Evolutionary conservation across 2,797 vertebrate species (phyloP).

Genomic region (Tarsius wallacei): DNA sequence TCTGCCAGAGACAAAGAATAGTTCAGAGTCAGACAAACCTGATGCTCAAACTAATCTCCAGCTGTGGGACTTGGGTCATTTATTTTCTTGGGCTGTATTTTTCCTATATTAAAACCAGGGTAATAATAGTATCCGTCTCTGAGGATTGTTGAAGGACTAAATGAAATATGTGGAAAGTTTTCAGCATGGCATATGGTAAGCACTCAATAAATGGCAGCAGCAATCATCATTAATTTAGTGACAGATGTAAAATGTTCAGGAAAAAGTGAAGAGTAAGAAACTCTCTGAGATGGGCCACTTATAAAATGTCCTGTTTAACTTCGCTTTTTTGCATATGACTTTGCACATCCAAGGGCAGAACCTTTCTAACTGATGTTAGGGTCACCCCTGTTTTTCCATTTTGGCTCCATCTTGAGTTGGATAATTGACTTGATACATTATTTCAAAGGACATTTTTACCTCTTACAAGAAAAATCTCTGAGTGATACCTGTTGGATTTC

Average conservation of each 20-base stretch:
- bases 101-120: background rate
- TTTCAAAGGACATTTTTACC: background rate
- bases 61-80: background rate
- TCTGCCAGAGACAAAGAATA: background rate
- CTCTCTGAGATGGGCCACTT: background rate
- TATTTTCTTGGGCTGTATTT: background rate
- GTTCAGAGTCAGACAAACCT: background rate
- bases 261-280: background rate
- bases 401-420: background rate
- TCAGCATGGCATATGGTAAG: background rate
- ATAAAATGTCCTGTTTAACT: background rate
- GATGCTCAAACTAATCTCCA: background rate
- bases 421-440: background rate
- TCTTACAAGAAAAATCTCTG: background rate
- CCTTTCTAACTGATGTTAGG: background rate
- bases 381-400: background rate
- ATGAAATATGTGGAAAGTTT: background rate
- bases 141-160: background rate
- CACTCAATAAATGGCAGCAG: background rate
- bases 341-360: background rate
- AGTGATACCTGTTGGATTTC: background rate
- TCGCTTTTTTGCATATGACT: accelerated
- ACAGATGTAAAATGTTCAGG: background rate
- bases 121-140: background rate
- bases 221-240: background rate